Conservation (phyloP, 2,113 vertebrate species). For the Corynorhinus townsendii region DNA sequence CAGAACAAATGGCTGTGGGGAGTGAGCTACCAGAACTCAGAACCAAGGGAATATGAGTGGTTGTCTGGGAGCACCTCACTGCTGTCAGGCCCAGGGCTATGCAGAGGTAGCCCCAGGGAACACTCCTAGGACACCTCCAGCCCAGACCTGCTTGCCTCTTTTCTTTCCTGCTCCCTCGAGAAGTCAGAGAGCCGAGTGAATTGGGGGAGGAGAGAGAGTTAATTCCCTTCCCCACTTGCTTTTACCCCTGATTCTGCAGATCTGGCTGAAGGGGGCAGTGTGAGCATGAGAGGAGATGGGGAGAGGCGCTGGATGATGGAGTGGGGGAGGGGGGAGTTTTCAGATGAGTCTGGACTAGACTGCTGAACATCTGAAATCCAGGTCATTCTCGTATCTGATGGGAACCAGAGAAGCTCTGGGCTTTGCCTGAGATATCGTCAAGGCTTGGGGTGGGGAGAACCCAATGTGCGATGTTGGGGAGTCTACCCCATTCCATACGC, state of each 20-base stretch:
- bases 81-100: not conserved
- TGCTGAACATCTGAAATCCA: not conserved
- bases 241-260: not conserved
- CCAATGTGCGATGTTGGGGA: fast-evolving
- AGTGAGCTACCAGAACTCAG: not conserved
- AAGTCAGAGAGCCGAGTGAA: not conserved
- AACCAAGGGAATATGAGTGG: fast-evolving
- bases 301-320: not conserved
- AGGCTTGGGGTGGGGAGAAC: not conserved
- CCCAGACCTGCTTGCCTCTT: not conserved
- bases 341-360: not conserved
- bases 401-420: not conserved
- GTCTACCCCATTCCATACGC: not conserved
- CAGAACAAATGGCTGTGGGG: not conserved
- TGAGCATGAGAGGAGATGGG: not conserved
- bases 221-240: fast-evolving
- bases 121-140: fast-evolving
- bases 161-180: not conserved
- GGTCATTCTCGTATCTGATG: not conserved
- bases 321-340: not conserved
- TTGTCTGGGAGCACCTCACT: not conserved
- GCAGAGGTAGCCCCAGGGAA: not conserved
- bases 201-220: not conserved
- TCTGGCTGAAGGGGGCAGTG: not conserved
- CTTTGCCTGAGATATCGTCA: not conserved